phyloP scores from a whole-genome alignment of 2,797 vertebrate species.

The Pseudochirops corinnae region DNA sequence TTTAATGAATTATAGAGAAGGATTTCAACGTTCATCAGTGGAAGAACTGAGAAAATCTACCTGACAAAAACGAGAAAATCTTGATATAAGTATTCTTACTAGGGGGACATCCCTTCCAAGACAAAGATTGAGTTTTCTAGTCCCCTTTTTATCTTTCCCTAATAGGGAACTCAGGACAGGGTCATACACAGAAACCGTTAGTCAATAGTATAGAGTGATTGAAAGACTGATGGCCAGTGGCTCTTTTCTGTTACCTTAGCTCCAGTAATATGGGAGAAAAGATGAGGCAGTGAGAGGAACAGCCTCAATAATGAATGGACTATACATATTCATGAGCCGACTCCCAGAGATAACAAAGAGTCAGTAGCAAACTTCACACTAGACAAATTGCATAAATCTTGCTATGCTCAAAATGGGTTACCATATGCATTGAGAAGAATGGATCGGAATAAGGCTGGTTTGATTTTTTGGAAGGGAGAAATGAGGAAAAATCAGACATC shows the following conservation, averaged over 20 bases:
- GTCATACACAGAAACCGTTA: neutral
- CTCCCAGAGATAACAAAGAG: neutral
- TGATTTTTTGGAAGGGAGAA: neutral
- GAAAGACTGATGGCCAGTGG: neutral
- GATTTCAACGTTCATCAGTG: neutral
- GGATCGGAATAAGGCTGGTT: neutral
- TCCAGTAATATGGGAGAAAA: neutral
- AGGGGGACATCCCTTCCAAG: neutral
- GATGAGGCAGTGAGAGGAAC: neutral
- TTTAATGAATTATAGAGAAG: neutral
- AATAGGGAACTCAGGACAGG: neutral
- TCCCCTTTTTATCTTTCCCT: neutral
- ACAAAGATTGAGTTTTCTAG: neutral
- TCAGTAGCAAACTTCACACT: neutral
- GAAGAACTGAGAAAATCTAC: neutral
- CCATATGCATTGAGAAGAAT: neutral
- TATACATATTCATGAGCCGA: too few species aligned
- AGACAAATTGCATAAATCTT: neutral
- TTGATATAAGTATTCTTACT: neutral
- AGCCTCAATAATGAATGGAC: neutral
- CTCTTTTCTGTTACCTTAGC: neutral
- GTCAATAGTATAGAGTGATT: neutral
- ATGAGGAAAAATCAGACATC: neutral
- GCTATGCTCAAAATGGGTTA: neutral
- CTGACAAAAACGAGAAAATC: neutral